A percentile compares a stretch with the other conserved stretches of the same genome.
Conservation (phyloP, 2,888 invertebrate genomes). For the Idaea straminata region DNA sequence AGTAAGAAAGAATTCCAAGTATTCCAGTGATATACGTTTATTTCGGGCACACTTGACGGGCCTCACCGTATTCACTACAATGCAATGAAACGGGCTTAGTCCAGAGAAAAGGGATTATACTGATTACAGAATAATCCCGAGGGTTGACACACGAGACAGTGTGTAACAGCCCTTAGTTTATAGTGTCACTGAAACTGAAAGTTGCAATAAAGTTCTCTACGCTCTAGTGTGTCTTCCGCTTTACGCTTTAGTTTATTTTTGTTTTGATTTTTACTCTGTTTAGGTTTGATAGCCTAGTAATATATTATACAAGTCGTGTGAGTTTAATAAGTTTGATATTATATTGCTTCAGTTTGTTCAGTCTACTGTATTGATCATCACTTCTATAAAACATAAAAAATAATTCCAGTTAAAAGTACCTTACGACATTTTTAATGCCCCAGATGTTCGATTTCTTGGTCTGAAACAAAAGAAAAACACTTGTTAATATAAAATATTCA, state of each 20-base stretch:
- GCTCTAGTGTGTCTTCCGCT: neutral
- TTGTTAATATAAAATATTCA: conserved; percentile 19
- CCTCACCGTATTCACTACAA: conserved; percentile 63
- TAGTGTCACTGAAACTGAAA: conserved; percentile 7
- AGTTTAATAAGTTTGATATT: too few relatives aligned
- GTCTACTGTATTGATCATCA: too few relatives aligned
- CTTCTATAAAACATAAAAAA: too few relatives aligned
- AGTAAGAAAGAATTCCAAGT: neutral
- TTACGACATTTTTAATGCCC: conserved; percentile 58
- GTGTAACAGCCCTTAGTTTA: conserved; percentile 16
- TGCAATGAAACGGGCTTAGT: conserved; percentile 75
- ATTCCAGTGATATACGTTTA: conserved; percentile 19
- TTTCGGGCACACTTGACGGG: conserved; percentile 69
- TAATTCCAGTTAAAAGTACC: conserved; percentile 32
- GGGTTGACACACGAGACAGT: conserved; percentile 62
- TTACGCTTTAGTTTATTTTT: neutral
- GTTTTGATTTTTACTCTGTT: too few relatives aligned
- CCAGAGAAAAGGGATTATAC: conserved; percentile 73
- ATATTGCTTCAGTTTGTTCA: too few relatives aligned
- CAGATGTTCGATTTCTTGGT: conserved; percentile 42
- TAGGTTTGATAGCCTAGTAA: too few relatives aligned
- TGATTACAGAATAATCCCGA: conserved; percentile 73
- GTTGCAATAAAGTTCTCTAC: neutral
- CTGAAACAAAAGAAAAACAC: conserved; percentile 37
- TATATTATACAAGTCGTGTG: too few relatives aligned